Evolutionary conservation across 2,113 vertebrate genomes (phyloP).

Genomic region (Pomatostomus ruficeps): DNA sequence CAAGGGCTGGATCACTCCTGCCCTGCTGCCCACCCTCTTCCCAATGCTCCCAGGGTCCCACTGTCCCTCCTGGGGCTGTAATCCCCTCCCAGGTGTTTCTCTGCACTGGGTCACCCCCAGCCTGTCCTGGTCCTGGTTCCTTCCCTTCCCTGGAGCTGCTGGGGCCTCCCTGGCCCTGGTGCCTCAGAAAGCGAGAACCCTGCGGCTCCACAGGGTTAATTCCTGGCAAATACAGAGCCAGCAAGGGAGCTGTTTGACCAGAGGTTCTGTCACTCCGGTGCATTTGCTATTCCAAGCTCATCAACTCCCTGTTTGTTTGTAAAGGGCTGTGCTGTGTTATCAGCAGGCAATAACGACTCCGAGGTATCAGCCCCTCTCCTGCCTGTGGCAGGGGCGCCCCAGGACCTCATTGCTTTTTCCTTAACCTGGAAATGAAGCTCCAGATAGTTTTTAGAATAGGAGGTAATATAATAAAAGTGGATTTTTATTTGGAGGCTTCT

Average conservation of each 20-base stretch:
- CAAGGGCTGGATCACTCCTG: not conserved
- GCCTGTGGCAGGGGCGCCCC: rapidly evolving
- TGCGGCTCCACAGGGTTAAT: not conserved
- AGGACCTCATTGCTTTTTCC: too few relatives aligned
- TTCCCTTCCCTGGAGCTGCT: not conserved
- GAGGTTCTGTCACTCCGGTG: not conserved
- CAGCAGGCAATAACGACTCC: not conserved
- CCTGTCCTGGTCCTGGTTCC: not conserved
- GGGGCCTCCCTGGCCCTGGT: not conserved
- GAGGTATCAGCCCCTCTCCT: not conserved
- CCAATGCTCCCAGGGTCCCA: not conserved
- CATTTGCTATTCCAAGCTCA: not conserved
- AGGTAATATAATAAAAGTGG: too few relatives aligned
- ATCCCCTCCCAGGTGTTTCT: not conserved
- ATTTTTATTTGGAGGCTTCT: too few relatives aligned
- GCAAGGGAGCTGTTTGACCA: not conserved
- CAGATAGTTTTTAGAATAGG: too few relatives aligned
- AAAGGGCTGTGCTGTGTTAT: not conserved
- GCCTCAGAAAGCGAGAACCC: not conserved
- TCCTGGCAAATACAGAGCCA: not conserved
- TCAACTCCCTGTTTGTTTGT: not conserved
- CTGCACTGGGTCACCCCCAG: not conserved
- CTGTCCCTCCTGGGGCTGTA: not conserved
- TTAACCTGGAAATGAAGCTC: too few relatives aligned
- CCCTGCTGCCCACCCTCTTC: not conserved